phyloP scores from a whole-genome alignment of 2,113 vertebrate species.

The Chrysochloris asiatica region DNA sequence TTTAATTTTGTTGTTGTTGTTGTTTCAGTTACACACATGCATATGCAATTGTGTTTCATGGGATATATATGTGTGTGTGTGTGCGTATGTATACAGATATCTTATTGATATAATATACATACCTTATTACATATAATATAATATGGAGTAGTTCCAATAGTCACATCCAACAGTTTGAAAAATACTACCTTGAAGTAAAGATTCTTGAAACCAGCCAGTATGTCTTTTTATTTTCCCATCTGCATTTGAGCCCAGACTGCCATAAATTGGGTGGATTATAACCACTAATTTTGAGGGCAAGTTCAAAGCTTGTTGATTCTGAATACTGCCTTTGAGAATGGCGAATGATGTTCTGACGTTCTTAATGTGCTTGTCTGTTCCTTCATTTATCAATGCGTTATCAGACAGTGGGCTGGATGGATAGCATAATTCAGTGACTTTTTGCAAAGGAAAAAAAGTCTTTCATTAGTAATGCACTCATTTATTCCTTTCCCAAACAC shows the following conservation, averaged over 20 bases:
- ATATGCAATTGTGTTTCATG: neutral
- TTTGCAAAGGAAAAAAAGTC: slow-evolving; percentile 45
- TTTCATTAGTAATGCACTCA: slow-evolving; percentile 64
- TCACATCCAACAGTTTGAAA: neutral
- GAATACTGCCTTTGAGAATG: neutral
- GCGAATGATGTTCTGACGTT: slow-evolving; percentile 41
- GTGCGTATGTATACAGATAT: no score
- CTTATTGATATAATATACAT: no score
- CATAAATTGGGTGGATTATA: neutral
- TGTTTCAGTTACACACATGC: no score
- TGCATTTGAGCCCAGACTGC: neutral
- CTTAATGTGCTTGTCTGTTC: slow-evolving; percentile 55
- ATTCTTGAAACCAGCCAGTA: neutral
- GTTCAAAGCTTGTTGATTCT: slow-evolving; percentile 47
- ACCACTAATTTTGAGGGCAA: slow-evolving; percentile 43
- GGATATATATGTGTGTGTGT: neutral
- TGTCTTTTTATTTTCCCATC: neutral
- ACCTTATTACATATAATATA: no score
- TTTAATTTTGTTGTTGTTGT: no score
- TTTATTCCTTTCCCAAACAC: slow-evolving; percentile 68
- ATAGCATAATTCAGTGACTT: slow-evolving; percentile 53
- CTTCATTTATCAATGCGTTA: slow-evolving; percentile 61
- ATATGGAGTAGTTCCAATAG: neutral
- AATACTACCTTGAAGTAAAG: neutral
- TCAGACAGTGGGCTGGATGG: slow-evolving; percentile 31